These are phyloP conservation scores for Plectrocnemia conspersa DNA, from an alignment of 1,140 invertebrate genomes.

Conservation along the genomic window DNA sequence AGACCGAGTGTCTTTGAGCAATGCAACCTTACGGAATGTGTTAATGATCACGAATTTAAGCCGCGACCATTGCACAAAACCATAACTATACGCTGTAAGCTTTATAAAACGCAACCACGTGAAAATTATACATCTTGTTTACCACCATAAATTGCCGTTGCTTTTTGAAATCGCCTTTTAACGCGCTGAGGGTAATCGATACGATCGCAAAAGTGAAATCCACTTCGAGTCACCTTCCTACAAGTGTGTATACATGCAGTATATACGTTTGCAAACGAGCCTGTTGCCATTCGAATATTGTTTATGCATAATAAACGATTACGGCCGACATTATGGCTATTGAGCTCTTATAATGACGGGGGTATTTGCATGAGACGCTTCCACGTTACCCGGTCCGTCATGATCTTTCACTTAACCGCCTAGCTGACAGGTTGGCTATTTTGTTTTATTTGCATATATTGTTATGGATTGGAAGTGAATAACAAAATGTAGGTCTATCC, in stretches of 20 bases:
- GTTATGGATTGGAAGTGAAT: slow-evolving; percentile 12
- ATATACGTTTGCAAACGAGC: too few species aligned
- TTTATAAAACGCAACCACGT: too few species aligned
- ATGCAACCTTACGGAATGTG: too few species aligned
- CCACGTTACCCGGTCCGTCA: background rate
- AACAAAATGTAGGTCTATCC: slow-evolving; percentile 20
- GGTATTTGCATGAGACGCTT: slow-evolving; percentile 8
- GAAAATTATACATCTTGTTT: too few species aligned
- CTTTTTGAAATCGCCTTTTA: slow-evolving; percentile 3
- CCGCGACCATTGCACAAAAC: too few species aligned
- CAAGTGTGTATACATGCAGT: background rate
- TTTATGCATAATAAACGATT: slow-evolving; percentile 10
- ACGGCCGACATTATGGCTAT: background rate
- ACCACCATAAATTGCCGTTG: too few species aligned
- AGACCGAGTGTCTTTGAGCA: too few species aligned
- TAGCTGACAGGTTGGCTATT: slow-evolving; percentile 1
- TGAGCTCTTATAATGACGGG: slow-evolving; percentile 5
- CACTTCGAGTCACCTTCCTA: background rate
- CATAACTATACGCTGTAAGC: too few species aligned
- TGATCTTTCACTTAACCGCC: background rate
- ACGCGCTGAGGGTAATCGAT: background rate
- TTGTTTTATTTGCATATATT: too few species aligned
- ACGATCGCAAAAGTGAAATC: slow-evolving; percentile 8
- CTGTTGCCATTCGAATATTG: background rate
- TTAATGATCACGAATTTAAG: too few species aligned